Conservation (phyloP, 2,113 vertebrate genomes). For the Morone chrysops region DNA sequence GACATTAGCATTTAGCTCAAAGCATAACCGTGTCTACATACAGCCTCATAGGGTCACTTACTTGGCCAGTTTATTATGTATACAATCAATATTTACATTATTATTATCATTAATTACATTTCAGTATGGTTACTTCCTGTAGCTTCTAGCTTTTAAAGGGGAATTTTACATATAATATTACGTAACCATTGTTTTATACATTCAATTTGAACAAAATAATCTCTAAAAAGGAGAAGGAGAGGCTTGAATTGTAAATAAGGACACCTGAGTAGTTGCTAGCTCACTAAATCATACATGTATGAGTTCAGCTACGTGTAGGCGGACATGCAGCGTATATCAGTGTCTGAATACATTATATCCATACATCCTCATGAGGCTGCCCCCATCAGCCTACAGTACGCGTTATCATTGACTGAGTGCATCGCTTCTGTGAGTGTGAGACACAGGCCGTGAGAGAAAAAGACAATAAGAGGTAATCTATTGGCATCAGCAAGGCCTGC, state of each 20-base stretch:
- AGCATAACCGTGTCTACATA: not conserved
- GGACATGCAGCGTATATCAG: not conserved
- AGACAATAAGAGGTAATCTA: constrained; percentile 40
- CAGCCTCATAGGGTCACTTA: not conserved
- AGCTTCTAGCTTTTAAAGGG: not conserved
- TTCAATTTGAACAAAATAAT: not conserved
- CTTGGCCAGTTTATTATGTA: too few relatives aligned
- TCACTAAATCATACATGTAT: constrained; percentile 31
- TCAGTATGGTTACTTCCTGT: not conserved
- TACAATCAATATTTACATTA: too few relatives aligned
- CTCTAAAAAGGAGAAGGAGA: not conserved
- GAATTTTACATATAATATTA: not conserved
- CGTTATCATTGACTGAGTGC: not conserved
- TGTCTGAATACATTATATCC: constrained; percentile 32
- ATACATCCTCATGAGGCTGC: constrained; percentile 6
- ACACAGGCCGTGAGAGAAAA: constrained; percentile 12
- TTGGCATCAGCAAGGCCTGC: constrained; percentile 48
- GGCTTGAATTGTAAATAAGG: not conserved
- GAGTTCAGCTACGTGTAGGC: not conserved
- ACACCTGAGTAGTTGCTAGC: not conserved
- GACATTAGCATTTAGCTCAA: not conserved
- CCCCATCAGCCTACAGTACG: not conserved
- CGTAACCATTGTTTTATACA: not conserved
- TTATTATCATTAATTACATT: not conserved
- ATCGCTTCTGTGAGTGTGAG: not conserved